These are phyloP conservation scores for Rambutsinella grinnellia DNA, from an alignment of 2,888 invertebrate genomes.

Conservation along the genomic window DNA sequence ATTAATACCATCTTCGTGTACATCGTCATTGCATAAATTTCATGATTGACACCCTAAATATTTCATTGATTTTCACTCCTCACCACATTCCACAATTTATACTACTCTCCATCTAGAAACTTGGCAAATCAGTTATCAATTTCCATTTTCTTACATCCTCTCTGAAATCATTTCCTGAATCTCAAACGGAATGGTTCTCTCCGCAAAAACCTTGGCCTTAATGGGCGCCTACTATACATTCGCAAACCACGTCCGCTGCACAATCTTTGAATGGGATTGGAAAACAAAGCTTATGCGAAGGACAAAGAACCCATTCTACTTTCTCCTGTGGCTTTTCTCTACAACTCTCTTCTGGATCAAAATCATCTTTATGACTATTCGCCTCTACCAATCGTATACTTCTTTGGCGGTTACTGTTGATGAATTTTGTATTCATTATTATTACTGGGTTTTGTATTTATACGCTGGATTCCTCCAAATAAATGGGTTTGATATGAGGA, in stretches of 20 bases:
- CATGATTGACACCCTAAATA: too few relatives aligned
- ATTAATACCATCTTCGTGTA: too few relatives aligned
- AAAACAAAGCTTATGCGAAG: conserved; percentile 4
- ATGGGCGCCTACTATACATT: conserved; percentile 33
- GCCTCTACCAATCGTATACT: conserved; percentile 25
- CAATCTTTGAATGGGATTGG: conserved; percentile 38
- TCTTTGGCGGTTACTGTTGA: conserved; percentile 27
- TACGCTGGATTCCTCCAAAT: conserved; percentile 37
- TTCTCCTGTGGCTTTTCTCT: conserved; percentile 19
- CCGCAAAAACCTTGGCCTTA: conserved; percentile 24
- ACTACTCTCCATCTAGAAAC: too few relatives aligned
- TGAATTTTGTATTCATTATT: conserved; percentile 39
- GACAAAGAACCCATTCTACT: conserved; percentile 2
- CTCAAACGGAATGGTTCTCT: too few relatives aligned
- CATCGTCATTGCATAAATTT: too few relatives aligned
- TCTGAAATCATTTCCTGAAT: too few relatives aligned
- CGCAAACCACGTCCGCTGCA: conserved; percentile 15
- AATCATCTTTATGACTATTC: conserved; percentile 31
- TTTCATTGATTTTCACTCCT: too few relatives aligned
- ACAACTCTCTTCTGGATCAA: conserved; percentile 37
- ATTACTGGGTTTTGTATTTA: conserved; percentile 38
- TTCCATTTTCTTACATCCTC: too few relatives aligned
- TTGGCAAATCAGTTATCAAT: too few relatives aligned
- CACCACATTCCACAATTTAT: too few relatives aligned
- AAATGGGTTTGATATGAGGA: conserved; percentile 20